These are phyloP conservation scores for Hyppa rectilinea DNA, from an alignment of 2,888 invertebrate species.

Conservation along the genomic window DNA sequence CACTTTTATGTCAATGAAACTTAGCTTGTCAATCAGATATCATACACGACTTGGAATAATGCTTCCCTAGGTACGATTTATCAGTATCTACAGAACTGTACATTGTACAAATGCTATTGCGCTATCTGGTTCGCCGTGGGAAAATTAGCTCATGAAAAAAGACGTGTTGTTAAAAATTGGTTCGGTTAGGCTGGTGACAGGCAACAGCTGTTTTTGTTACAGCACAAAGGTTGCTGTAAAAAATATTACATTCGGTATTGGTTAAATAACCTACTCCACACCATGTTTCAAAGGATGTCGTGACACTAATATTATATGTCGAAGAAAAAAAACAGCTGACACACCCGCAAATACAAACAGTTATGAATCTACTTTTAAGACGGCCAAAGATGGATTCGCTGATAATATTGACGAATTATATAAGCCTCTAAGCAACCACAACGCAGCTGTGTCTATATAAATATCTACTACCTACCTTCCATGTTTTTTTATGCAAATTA, in stretches of 20 bases:
- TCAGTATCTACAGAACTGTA: not conserved
- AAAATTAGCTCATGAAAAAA: slow-evolving; percentile 9
- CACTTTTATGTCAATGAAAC: slow-evolving; percentile 31
- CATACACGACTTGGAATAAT: slow-evolving; percentile 10
- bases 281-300: slow-evolving; percentile 11
- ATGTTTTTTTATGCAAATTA: slow-evolving; percentile 42
- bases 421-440: slow-evolving; percentile 19
- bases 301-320: slow-evolving; percentile 32
- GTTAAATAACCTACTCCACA: slow-evolving; percentile 15
- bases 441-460: slow-evolving; percentile 16
- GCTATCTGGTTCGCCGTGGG: not conserved
- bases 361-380: slow-evolving; percentile 25
- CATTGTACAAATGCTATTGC: not conserved
- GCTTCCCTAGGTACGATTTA: not conserved
- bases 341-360: slow-evolving; percentile 26
- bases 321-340: slow-evolving; percentile 4
- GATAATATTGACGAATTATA: slow-evolving; percentile 50
- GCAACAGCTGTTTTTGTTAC: not conserved
- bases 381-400: slow-evolving; percentile 35
- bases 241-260: not conserved
- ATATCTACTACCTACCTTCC: slow-evolving; percentile 2
- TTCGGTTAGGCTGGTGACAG: not conserved
- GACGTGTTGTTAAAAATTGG: not conserved
- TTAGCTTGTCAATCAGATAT: slow-evolving; percentile 3
- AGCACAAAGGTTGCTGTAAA: not conserved